Conservation (phyloP, 2,113 vertebrate species). For the Triplophysa tibetana region DNA sequence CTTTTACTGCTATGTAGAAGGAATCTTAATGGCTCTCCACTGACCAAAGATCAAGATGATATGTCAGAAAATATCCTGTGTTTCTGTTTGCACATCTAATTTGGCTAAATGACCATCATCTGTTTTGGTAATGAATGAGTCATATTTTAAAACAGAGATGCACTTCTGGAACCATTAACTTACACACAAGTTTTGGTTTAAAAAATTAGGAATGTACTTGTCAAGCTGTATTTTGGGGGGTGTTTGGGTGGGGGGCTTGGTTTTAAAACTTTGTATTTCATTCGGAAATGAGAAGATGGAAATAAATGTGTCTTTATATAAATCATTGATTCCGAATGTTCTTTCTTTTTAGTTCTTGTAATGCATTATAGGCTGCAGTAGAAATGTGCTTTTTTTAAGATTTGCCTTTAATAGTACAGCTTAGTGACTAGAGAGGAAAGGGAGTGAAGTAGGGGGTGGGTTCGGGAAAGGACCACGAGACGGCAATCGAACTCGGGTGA, state of each 20-base stretch:
- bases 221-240: slow-evolving; percentile 58
- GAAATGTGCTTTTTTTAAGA: too few relatives aligned
- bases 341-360: slow-evolving; percentile 44
- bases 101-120: slow-evolving; percentile 27
- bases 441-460: too few relatives aligned
- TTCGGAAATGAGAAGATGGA: slow-evolving; percentile 60
- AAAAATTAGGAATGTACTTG: slow-evolving; percentile 68
- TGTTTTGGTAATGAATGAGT: slow-evolving; percentile 14
- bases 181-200: slow-evolving; percentile 56
- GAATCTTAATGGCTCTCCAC: slow-evolving; percentile 13
- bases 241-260: slow-evolving; percentile 53
- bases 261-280: slow-evolving; percentile 64
- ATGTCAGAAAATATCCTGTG: slow-evolving; percentile 10
- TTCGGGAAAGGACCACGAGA: too few relatives aligned
- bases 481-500: too few relatives aligned
- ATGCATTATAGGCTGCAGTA: neutral
- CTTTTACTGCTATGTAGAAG: slow-evolving; percentile 32
- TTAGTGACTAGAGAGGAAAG: too few relatives aligned
- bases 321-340: slow-evolving; percentile 61
- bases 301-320: slow-evolving; percentile 74
- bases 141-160: slow-evolving; percentile 55
- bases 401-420: too few relatives aligned
- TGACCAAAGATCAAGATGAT: slow-evolving; percentile 24
- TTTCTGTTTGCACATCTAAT: slow-evolving; percentile 26
- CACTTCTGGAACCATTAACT: slow-evolving; percentile 66